These are phyloP conservation scores for Parapsyche elsis DNA, from an alignment of 1,140 invertebrate genomes.

Conservation along the genomic window DNA sequence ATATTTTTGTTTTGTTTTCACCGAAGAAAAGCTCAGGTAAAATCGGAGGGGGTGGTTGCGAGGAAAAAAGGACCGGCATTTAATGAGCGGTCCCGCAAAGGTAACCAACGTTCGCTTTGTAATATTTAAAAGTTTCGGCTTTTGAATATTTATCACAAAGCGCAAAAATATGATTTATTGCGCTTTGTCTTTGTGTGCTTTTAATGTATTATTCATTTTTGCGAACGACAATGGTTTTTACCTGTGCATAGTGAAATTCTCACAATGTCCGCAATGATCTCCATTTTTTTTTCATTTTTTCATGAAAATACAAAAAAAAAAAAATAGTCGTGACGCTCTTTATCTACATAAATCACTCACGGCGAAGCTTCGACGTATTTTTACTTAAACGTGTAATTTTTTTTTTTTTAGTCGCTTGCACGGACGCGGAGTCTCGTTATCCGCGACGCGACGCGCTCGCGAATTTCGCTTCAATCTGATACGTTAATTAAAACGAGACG, in stretches of 20 bases:
- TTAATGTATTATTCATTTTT: constrained; percentile 23
- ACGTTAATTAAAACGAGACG: constrained; percentile 43
- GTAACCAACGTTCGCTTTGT: constrained; percentile 14
- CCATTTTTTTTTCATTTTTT: neutral
- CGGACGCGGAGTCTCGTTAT: neutral
- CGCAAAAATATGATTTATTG: constrained; percentile 45
- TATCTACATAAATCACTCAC: constrained; percentile 18
- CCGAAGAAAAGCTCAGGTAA: constrained; percentile 24
- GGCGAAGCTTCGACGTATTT: neutral
- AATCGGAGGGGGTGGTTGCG: neutral
- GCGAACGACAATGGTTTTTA: constrained; percentile 30
- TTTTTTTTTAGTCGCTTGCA: neutral
- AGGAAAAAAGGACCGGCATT: constrained; percentile 22
- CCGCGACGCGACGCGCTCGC: constrained; percentile 8
- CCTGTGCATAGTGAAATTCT: constrained; percentile 20
- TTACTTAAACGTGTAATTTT: neutral
- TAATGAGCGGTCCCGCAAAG: constrained; percentile 23
- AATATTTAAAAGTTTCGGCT: constrained; percentile 30
- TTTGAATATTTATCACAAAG: constrained; percentile 37
- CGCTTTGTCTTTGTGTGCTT: constrained; percentile 39
- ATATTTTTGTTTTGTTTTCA: constrained; percentile 10
- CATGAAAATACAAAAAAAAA: neutral
- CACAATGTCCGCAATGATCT: neutral
- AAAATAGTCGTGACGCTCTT: constrained; percentile 17
- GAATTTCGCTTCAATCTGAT: constrained; percentile 28